phyloP scores from a whole-genome alignment of 2,113 vertebrate species.

The Brienomyrus brachyistius region DNA sequence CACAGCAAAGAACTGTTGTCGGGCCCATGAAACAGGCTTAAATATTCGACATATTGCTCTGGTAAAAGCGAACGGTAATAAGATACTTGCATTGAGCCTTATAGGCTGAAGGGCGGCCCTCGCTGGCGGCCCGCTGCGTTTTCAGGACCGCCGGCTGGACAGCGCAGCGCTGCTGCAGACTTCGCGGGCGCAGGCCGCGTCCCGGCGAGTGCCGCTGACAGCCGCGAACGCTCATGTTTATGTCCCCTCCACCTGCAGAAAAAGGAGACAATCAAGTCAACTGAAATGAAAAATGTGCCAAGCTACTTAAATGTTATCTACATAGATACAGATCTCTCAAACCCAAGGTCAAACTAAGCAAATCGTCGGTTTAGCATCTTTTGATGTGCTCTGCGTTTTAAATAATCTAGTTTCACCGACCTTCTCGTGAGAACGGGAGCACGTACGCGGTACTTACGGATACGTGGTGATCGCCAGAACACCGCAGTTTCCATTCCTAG shows the following conservation, averaged over 20 bases:
- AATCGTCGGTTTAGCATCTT: not conserved
- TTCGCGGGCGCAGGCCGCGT: not conserved
- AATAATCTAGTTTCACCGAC: not conserved
- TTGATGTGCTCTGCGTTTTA: not conserved
- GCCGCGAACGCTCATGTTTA: not conserved
- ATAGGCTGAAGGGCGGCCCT: not conserved
- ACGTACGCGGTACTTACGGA: not conserved
- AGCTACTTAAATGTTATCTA: not conserved
- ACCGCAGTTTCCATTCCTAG: not conserved
- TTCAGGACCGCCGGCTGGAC: constrained; percentile 27
- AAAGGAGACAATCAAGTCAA: not conserved
- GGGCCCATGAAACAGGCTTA: not conserved
- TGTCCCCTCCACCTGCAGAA: not conserved
- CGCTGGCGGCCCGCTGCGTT: not conserved
- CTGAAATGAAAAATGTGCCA: not conserved
- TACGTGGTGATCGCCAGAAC: not conserved
- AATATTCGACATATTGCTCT: not conserved
- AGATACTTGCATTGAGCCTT: not conserved
- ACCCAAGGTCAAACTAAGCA: not conserved
- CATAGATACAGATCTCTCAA: not conserved
- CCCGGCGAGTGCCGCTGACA: not conserved
- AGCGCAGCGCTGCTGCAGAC: constrained; percentile 2
- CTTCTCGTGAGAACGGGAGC: not conserved
- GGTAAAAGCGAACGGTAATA: not conserved
- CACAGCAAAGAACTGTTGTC: not conserved